Base-by-base conservation (phyloP, 2,888 invertebrate genomes). In the Amorpha juglandis region DNA sequence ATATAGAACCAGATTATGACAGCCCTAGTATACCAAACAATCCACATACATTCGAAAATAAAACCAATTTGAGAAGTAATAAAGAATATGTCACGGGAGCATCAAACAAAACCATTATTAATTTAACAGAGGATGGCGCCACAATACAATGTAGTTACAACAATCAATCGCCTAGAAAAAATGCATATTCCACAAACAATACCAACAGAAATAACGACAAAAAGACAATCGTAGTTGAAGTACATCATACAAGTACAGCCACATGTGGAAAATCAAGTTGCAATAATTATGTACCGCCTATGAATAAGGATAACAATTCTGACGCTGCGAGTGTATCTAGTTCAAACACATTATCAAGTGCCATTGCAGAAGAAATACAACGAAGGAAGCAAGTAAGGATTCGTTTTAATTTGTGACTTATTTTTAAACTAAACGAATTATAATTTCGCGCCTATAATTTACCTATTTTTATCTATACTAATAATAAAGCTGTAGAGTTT, bases 141-240 rank as follows among this genome's bases (percentile, higher is more conserved):
- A 95, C 95, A 7, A 96, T 96, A 75, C 95, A 95, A 77, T 96
- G 95, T 78, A 95, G 94, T 78, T 94, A 94, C 73, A 91, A 93
- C 62, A 92, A 91, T 67, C 84, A 88, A 64, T 78, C 87, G n/a
- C 88, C 89, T 75, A 91, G 86, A 73, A 93, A 88, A 71, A 89
- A 78, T 74, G 85, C 83, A 58, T 90, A 87, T 75, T 73, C 87
- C 14, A 74, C 83, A 19, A 90, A 84, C 64, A 83, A 83, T 71
- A 82, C 78, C 58, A 90, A 86, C 70, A 84, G 87, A 71, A 88
- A 88, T 66, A 88, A 79, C 69, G 92, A 94, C 35, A 92, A 93
- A 69, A 96, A 96, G 85, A 96, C 95, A 21, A 95, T 96, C 67
- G 95, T 96, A 33, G 97, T 96, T 9, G 97, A 97, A 85, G 96